These are phyloP conservation scores for Ceramica pisi DNA, from an alignment of 2,888 invertebrate genomes.

Conservation along the genomic window DNA sequence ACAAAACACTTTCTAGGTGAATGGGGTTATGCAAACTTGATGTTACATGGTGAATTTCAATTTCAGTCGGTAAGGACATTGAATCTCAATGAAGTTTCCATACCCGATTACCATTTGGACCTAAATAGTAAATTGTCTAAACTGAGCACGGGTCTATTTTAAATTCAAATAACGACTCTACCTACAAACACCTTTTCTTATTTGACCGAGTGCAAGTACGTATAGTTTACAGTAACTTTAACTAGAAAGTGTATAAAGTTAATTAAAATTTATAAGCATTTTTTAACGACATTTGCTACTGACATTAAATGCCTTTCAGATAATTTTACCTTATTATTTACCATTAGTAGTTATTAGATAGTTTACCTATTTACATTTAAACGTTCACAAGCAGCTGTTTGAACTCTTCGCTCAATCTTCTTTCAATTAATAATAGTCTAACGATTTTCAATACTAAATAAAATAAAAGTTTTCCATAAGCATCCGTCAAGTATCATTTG, in stretches of 20 bases:
- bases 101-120: constrained; percentile 67
- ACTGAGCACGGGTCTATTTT: constrained; percentile 61
- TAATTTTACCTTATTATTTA: constrained; percentile 39
- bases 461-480: neutral
- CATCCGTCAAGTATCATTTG: neutral
- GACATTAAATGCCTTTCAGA: constrained; percentile 33
- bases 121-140: constrained; percentile 67
- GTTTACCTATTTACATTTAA: neutral
- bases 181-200: constrained; percentile 66
- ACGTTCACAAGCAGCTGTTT: neutral
- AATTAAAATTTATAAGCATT: constrained; percentile 57
- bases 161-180: constrained; percentile 60
- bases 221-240: constrained; percentile 36
- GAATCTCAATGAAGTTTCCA: constrained; percentile 82
- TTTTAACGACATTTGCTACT: constrained; percentile 31
- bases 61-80: constrained; percentile 75
- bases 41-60: constrained; percentile 88
- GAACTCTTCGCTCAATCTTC: neutral
- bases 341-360: constrained; percentile 5
- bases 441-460: neutral
- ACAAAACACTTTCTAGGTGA: constrained; percentile 89
- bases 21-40: constrained; percentile 86
- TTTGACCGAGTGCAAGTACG: constrained; percentile 39
- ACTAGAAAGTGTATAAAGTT: constrained; percentile 60
- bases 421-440: neutral